Evolutionary conservation across 2,888 invertebrate genomes (phyloP).

Genomic region (Mythimna loreyi): DNA sequence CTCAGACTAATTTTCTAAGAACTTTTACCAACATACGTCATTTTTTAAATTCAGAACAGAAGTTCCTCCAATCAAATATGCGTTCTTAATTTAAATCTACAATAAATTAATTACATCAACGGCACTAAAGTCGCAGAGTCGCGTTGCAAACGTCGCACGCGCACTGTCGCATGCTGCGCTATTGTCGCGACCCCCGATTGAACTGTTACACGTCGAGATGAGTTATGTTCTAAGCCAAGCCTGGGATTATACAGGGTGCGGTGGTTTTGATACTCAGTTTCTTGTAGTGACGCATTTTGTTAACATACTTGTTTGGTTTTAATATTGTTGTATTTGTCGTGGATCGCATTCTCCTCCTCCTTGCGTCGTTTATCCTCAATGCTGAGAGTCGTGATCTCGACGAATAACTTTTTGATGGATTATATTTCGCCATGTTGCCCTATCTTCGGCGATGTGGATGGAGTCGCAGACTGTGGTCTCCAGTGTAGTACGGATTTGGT

Average conservation of each 20-base stretch:
- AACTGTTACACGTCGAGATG: slow-evolving; percentile 86
- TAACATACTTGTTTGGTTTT: background rate
- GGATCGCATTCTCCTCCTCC: no score
- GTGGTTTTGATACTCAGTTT: background rate
- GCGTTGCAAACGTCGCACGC: slow-evolving; percentile 73
- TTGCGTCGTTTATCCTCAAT: no score
- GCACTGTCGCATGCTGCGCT: slow-evolving; percentile 79
- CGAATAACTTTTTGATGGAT: no score
- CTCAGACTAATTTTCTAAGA: no score
- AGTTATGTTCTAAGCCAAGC: slow-evolving; percentile 83
- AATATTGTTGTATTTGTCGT: no score
- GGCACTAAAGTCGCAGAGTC: slow-evolving; percentile 67
- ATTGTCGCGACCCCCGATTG: slow-evolving; percentile 88
- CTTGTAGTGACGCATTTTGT: background rate
- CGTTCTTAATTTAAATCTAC: slow-evolving; percentile 17
- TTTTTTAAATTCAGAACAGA: background rate
- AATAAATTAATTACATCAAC: slow-evolving; percentile 59
- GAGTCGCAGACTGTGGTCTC: no score
- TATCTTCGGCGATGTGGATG: no score
- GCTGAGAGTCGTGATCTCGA: no score
- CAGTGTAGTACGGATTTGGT: no score
- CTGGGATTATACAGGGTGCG: slow-evolving; percentile 70
- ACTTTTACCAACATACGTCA: no score
- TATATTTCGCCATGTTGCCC: no score
- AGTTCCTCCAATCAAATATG: slow-evolving; percentile 20